These are phyloP conservation scores for Eristalinus sepulchralis DNA, from an alignment of 2,888 invertebrate species.

Conservation along the genomic window DNA sequence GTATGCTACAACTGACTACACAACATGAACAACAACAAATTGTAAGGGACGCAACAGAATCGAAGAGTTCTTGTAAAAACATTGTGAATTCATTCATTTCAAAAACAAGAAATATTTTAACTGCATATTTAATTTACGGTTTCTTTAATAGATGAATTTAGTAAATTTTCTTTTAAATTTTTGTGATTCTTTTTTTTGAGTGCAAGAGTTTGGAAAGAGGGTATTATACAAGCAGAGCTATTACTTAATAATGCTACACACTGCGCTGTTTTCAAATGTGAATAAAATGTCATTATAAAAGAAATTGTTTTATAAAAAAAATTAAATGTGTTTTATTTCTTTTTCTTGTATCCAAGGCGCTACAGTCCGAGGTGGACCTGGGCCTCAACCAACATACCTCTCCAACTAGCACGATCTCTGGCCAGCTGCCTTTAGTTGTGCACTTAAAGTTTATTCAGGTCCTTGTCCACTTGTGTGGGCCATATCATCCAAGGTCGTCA, in stretches of 20 bases:
- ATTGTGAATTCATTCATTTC: not conserved
- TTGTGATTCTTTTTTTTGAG: not conserved
- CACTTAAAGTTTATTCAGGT: too few relatives aligned
- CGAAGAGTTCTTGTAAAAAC: not conserved
- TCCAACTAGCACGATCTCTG: too few relatives aligned
- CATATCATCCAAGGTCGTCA: too few relatives aligned
- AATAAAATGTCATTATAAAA: slow-evolving; percentile 59
- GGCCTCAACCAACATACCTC: too few relatives aligned
- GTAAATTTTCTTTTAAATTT: not conserved
- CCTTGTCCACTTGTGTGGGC: too few relatives aligned
- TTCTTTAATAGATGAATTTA: not conserved
- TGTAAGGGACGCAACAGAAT: not conserved
- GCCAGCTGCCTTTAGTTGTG: too few relatives aligned
- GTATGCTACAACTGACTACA: slow-evolving; percentile 58
- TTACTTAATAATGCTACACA: slow-evolving; percentile 51
- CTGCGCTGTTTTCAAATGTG: slow-evolving; percentile 64
- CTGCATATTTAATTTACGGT: not conserved
- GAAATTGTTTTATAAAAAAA: slow-evolving; percentile 28
- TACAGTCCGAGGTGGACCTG: not conserved
- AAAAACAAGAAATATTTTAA: not conserved
- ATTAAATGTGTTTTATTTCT: not conserved
- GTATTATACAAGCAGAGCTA: slow-evolving; percentile 44
- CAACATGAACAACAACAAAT: slow-evolving; percentile 22
- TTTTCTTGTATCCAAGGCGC: not conserved
- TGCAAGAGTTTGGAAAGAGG: slow-evolving; percentile 15